Conservation (phyloP, 2,888 invertebrate species). For the Carabus problematicus region DNA sequence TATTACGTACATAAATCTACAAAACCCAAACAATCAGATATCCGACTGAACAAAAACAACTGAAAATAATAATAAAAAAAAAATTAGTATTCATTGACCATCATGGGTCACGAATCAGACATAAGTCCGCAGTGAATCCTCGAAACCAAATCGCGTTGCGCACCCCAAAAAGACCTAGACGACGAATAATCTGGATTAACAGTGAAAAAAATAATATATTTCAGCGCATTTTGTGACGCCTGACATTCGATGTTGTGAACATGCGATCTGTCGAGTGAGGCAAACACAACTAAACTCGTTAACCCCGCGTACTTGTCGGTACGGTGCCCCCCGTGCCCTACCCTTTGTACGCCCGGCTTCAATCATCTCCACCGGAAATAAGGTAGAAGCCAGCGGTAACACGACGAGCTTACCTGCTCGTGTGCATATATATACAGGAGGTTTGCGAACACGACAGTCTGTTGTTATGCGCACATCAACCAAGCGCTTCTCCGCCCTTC, state of each 20-base stretch:
- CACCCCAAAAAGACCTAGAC: too few species aligned
- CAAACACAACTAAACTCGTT: conserved; percentile 35
- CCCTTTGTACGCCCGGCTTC: conserved; percentile 12
- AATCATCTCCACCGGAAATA: conserved; percentile 41
- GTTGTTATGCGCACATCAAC: too few species aligned
- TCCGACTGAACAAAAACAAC: too few species aligned
- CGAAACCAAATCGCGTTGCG: too few species aligned
- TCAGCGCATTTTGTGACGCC: conserved; percentile 7
- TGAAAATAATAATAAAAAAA: too few species aligned
- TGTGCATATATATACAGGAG: neutral
- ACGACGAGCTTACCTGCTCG: conserved; percentile 23
- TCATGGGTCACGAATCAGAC: too few species aligned
- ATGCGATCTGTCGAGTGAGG: conserved; percentile 22
- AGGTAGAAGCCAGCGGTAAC: conserved; percentile 35
- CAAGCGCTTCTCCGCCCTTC: too few species aligned
- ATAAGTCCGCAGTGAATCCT: too few species aligned
- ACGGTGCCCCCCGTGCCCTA: neutral
- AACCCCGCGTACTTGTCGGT: conserved; percentile 8
- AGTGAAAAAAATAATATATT: neutral
- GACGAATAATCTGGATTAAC: neutral
- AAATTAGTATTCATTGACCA: too few species aligned
- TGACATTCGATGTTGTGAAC: conserved; percentile 5
- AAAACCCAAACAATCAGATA: too few species aligned
- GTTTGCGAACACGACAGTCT: too few species aligned
- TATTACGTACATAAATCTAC: too few species aligned